Evolutionary conservation across 1,140 invertebrate genomes (phyloP), one percentile per base, ranked within the genome.

Genomic region (Diplogasteroides magnus): DNA sequence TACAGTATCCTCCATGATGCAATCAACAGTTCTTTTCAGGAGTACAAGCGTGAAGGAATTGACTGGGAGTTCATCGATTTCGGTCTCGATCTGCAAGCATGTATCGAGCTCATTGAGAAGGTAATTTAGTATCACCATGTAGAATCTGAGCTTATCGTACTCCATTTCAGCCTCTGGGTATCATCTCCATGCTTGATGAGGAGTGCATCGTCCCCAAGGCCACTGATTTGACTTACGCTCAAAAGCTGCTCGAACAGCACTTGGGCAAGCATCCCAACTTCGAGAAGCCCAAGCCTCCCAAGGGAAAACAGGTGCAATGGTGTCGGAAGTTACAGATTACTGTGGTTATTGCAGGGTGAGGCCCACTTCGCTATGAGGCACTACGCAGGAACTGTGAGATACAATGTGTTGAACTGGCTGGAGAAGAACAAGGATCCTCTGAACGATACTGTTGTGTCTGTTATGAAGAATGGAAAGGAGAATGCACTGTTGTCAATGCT

Each of bases 201-300:
- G 95, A 98, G 88, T 97, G 93, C 91, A 98, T 98, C 92, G 97
- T 98, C 90, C 96, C 96, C 82, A 98, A 98, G 88, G 95, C 95
- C 83, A 94, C 92, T 77, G 95, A 98, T 85, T 90, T 91, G 87
- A 96, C 94, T 82, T 96, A 97, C 86, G 90, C 92, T 85, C 93
- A 97, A 83, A 98, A 98, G 86, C 88, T 98, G 88, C 94, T 91
- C 87, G 90, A 91, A 86, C 96, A 96, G 87, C 95, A 98, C 87
- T 89, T 98, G 87, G 95, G 95, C 85, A 98, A 98, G 86, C 78
- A 79, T 67, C 78, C 78, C 32, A 81, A 81, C 77, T 79, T 92
- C 89, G 88, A 97, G 87, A 87, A 88, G 76, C 94, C 95, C 37
- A 94, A 93, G 85, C 92, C 92, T 85, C 91, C 92, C 83, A 96